Conservation (phyloP, 2,888 invertebrate species). For the Tachystola acroxantha region DNA sequence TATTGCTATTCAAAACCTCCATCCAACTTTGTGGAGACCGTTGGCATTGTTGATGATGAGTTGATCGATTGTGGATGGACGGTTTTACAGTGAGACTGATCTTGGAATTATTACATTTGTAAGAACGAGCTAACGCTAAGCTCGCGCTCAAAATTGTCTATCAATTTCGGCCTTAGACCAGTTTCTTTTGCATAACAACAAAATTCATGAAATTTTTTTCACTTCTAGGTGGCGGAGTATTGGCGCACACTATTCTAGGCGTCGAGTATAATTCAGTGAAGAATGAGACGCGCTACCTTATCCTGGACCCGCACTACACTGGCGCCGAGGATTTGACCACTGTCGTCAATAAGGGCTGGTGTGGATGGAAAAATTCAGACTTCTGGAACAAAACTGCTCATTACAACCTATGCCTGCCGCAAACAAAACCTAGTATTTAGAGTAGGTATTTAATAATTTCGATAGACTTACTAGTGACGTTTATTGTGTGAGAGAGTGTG, state of each 20-base stretch:
- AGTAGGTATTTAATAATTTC: background rate
- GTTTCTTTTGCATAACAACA: too few species aligned
- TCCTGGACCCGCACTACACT: conserved; percentile 98
- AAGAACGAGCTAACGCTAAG: too few species aligned
- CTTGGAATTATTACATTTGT: too few species aligned
- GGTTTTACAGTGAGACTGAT: too few species aligned
- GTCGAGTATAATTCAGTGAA: conserved; percentile 90
- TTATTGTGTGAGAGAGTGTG: background rate
- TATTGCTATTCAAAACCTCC: too few species aligned
- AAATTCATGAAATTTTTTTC: too few species aligned
- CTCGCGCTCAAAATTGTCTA: too few species aligned
- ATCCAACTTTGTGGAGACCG: too few species aligned
- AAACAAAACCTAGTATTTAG: conserved; percentile 58
- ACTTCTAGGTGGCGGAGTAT: conserved; percentile 91
- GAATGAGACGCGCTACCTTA: conserved; percentile 92
- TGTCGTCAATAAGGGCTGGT: conserved; percentile 93
- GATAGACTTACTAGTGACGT: background rate
- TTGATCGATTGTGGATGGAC: too few species aligned
- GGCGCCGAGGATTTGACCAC: conserved; percentile 89
- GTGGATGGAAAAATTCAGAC: conserved; percentile 95
- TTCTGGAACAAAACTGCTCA: conserved; percentile 98
- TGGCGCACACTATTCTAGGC: conserved; percentile 98
- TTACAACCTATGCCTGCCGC: conserved; percentile 98
- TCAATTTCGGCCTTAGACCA: too few species aligned
- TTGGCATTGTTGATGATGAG: too few species aligned